A percentile compares a stretch with the other conserved stretches of the same genome.
These are phyloP conservation scores for Hoplias malabaricus DNA, from an alignment of 2,113 vertebrate genomes.

Conservation along the genomic window DNA sequence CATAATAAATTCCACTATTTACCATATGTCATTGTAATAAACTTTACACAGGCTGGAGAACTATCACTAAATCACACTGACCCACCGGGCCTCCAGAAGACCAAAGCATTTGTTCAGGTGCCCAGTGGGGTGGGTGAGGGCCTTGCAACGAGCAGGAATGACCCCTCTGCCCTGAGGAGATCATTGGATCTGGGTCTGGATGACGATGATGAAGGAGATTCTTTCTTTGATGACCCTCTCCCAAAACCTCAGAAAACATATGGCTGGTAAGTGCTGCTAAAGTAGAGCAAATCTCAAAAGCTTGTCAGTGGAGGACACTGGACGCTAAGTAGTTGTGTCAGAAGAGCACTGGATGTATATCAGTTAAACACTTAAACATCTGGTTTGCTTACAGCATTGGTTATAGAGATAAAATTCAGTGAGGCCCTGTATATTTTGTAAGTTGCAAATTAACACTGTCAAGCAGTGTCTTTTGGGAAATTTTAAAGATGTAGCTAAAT, in stretches of 20 bases:
- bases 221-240: slow-evolving; percentile 94
- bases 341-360: too few species aligned
- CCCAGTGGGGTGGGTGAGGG: slow-evolving; percentile 57
- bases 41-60: slow-evolving; percentile 64
- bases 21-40: not conserved
- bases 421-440: too few species aligned
- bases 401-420: not conserved
- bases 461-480: too few species aligned
- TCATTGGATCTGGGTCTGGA: slow-evolving; percentile 60
- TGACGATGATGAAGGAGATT: slow-evolving; percentile 83
- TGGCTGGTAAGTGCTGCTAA: slow-evolving; percentile 74
- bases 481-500: too few species aligned
- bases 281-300: not conserved
- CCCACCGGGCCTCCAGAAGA: slow-evolving; percentile 64
- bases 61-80: slow-evolving; percentile 60
- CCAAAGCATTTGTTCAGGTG: slow-evolving; percentile 63
- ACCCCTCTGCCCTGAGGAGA: slow-evolving; percentile 52
- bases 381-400: not conserved
- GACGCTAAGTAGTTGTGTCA: not conserved
- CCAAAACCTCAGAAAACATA: slow-evolving; percentile 86
- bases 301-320: not conserved
- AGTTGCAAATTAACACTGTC: too few species aligned
- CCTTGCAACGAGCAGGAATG: slow-evolving; percentile 55
- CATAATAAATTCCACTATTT: not conserved
- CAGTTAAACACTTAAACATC: not conserved